Evolutionary conservation across 64 coral and sea anemone genomes (phyloP).

Genomic region (Montipora sp.): DNA sequence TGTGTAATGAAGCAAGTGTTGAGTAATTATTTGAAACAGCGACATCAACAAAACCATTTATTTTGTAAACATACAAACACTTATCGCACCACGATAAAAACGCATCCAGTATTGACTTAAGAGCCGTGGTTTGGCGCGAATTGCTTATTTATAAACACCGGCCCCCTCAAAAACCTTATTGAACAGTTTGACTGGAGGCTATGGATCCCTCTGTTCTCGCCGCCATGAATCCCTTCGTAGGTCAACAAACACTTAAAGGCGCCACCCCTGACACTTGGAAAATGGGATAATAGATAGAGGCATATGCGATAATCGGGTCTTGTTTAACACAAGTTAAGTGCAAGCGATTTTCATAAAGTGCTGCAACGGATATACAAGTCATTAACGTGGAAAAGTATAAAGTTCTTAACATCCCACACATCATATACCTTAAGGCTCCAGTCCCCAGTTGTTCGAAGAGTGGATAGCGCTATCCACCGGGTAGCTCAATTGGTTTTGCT

Average conservation of each 20-base stretch:
- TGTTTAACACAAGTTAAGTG: conserved; percentile 29
- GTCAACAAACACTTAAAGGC: conserved; percentile 38
- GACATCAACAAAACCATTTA: conserved; percentile 36
- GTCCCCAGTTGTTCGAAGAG: no score
- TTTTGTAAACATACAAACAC: conserved; percentile 56
- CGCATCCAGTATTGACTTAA: not conserved
- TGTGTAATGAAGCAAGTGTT: conserved; percentile 32
- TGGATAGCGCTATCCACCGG: no score
- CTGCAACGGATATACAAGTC: conserved; percentile 32
- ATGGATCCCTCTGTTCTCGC: conserved; percentile 25
- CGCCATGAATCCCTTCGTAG: not conserved
- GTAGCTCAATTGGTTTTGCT: no score
- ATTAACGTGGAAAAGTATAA: not conserved
- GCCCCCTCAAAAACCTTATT: not conserved
- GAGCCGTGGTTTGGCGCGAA: not conserved
- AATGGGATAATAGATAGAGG: conserved; percentile 7
- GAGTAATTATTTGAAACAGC: conserved; percentile 52
- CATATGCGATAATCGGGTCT: conserved; percentile 4
- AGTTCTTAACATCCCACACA: not conserved
- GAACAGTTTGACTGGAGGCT: conserved; percentile 1
- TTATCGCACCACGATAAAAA: not conserved
- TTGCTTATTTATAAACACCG: not conserved
- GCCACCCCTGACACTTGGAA: conserved; percentile 37
- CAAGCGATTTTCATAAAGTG: not conserved
- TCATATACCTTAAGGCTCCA: not conserved